Evolutionary conservation across 2,797 vertebrate species (phyloP), one percentile per base, ranked within the genome.

Genomic region (Spea hammondii): DNA sequence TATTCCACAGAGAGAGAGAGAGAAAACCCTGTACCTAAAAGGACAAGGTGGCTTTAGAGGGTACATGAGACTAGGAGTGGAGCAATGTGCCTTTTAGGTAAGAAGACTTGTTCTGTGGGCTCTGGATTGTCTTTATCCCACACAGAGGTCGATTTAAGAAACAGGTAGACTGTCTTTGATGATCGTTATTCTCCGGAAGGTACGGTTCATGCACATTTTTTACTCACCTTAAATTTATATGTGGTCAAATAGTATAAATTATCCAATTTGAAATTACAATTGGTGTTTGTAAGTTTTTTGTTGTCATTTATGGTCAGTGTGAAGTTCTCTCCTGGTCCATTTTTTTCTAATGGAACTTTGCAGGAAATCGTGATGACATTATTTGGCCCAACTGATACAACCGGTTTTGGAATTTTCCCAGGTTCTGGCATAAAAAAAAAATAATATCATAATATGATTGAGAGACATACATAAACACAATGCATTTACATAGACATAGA

Each of bases 161-260:
- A 32, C 32, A 32, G 32, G 32, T 32, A 32, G 32, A 32, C 32
- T 32, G 32, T 32, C 32, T 32, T 32, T 32, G 32, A 32, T 32
- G 32, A 32, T 32, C 32, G 2, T 32, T 32, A 32, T 32, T 32
- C 3, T 3, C 1, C 32, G 32, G 32, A 32, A 32, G 32, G 32
- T 32, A 32, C 3, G 32, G 32, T 3, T 32, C 32, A 32, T 32
- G 32, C 32, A 32, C 32, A 32, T 32, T 1, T 54, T 57, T 47
- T 47, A 66, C 75, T 83, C 86, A 94, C 93, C 88, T 77, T 0
- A 32, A 91, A 1, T 0, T 0, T 1, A 49, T 93, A 93, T 0
- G 0, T 0, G 0, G 88, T 92, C 4, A n/a, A 83, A 77, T 92
- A 92, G 12, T 74, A 32, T 51, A 7, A 94, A 88, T 32, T 89